Base-by-base conservation (phyloP, 2,888 invertebrate species). In the Trichogramma evanescens region DNA sequence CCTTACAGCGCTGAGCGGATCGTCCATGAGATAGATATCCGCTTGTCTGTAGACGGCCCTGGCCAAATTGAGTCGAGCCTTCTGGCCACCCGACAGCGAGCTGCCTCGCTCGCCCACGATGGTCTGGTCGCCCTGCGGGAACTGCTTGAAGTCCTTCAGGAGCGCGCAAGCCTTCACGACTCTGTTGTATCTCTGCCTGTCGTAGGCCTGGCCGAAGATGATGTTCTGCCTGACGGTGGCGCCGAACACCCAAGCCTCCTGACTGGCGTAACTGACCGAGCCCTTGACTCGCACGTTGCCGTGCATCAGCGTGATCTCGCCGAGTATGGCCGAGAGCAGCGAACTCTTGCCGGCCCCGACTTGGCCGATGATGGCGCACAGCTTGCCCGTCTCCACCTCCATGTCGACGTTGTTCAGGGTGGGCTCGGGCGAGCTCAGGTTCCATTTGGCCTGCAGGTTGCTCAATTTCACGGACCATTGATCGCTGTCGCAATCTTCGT, bases 161-260 rank as follows among this genome's bases (percentile, higher is more conserved):
- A 80, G 67, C 0, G 80, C 75, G 57, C 80, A 80, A 1, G 73
- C 79, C 54, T 78, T 79, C 1, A 84, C 67, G 1, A 79, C 77
- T 6, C 69, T 71, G 42, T 77, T 76, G 57, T 87, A 88, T 69
- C 84, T 81, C 59, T 81, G 81, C 53, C 83, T 80, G 63, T 87
- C 82, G 70, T 81, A 88, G 0, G 82, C 79, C 66, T 84, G 79
- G 0, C 93, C 93, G 75, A 95, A 94, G 9, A 89, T 75, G 69
- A 95, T 92, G 78, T 95, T 95, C 72, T 94, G 91, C 55, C 90
- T 80, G 1, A 95, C 83, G 1, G 89, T 87, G n/a, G 85, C 84
- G 0, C 87, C 87, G 72, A 89, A 89, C 0, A 89, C 85, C 94
- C 94, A 95, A 7, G 94, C 85, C 73, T 93, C 91, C 77, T 93